phyloP scores from a whole-genome alignment of 1,140 invertebrate species.

The Camponotus floridanus region DNA sequence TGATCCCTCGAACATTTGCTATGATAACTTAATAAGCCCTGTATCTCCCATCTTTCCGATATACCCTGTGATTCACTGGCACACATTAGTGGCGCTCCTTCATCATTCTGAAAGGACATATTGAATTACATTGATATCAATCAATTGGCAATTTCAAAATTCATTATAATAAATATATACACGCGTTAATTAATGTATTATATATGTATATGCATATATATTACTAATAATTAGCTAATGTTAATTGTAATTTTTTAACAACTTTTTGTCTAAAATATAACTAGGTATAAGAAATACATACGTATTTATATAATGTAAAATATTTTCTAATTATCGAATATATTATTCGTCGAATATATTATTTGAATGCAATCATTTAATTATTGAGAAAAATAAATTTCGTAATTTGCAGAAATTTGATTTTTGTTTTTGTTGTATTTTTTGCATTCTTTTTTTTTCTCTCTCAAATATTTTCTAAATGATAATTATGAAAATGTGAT shows the following conservation, averaged over 20 bases:
- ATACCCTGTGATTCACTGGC: slow-evolving; percentile 85
- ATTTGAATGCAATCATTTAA: slow-evolving; percentile 16
- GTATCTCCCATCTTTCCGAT: slow-evolving; percentile 87
- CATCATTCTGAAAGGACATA: slow-evolving; percentile 87
- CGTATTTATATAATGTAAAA: slow-evolving; percentile 16
- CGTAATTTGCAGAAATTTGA: background rate
- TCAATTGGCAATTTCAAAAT: background rate
- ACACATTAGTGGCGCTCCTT: slow-evolving; percentile 89
- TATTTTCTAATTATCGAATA: background rate
- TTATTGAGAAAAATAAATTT: background rate
- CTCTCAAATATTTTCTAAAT: slow-evolving; percentile 18
- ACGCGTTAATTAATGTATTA: background rate
- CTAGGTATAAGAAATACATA: background rate
- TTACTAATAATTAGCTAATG: background rate
- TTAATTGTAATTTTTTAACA: slow-evolving; percentile 14
- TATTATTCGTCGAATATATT: background rate
- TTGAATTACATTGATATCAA: background rate
- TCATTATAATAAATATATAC: background rate
- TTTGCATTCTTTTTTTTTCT: background rate
- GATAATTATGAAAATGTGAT: slow-evolving; percentile 26
- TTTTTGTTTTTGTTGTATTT: background rate
- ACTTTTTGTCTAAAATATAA: background rate
- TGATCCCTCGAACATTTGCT: slow-evolving; percentile 88
- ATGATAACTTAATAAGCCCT: slow-evolving; percentile 88
- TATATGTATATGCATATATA: background rate